Evolutionary conservation across 2,888 invertebrate genomes (phyloP), one percentile per base, ranked within the genome.

Genomic region (Parelbella ahira): DNA sequence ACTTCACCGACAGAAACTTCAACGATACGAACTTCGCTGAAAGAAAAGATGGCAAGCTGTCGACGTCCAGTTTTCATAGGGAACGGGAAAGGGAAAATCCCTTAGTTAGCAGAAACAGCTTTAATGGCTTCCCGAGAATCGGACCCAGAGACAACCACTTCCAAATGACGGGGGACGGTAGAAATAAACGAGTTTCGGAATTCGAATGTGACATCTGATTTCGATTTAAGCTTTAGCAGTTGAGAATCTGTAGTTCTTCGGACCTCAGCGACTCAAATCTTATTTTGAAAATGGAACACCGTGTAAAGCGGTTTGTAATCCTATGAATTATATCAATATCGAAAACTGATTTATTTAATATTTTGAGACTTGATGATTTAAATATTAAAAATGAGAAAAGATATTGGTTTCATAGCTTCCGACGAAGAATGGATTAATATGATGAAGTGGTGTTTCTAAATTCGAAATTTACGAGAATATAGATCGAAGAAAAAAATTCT

Each of bases 141-240:
- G 77, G 80, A 1, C 60, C 78, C 1, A 75, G 86, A 28, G 84
- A 86, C 15, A 68, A 59, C 37, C 84, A 86, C 43, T 88, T 87
- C 44, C 81, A 86, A 54, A 65, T 81, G 63, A 69, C 78, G 21
- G 77, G 84, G 6, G 88, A 87, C 29, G 86, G 87, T n/a, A 69
- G 84, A 18, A 88, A 80, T 58, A 88, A 88, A 47, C 83, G 91
- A 58, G 90, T 91, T 44, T 82, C 91, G 2, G 91, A 91, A 64
- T 91, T 91, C 57, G 91, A 91, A 65, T 91, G 91, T 65, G 90
- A 91, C 70, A 91, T 91, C 36, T 57, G 46, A 9, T 37, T 7
- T 18, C 6, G 13, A 37, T 37, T 28, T 2, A 7, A 28, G 25
- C 10, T 18, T 27, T n/a, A n/a, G n/a, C n/a, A n/a, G n/a, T n/a